Evolutionary conservation across 2,113 vertebrate genomes (phyloP), one percentile per base, ranked within the genome.

Genomic region (Ictalurus furcatus): DNA sequence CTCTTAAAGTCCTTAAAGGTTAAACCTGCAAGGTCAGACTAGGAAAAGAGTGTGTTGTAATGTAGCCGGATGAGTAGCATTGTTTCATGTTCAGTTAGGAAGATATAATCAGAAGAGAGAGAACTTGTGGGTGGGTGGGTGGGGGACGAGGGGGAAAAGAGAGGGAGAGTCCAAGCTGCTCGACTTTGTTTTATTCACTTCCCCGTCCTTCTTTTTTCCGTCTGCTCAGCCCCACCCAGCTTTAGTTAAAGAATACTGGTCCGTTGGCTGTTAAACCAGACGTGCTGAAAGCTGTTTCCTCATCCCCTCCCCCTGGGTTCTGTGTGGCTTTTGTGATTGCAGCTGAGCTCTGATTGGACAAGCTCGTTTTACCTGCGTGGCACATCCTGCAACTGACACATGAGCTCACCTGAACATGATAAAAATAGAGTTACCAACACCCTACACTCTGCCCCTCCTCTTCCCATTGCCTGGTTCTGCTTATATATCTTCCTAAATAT

Each of bases 221-320:
- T 91, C 93, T 91, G 89, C 87, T 87, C 69, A 84, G 92, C 95
- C 94, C 93, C 92, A 92, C 93, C 95, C 94, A 94, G 90, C 85
- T 52, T 91, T 93, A 87, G 93, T 94, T 93, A 95, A 94, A 95
- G 93, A 96, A 94, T 94, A 94, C 92, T 92, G 91, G 94, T 93
- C 87, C 23, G 93, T 95, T 95, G 94, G 94, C 90, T 92, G 95
- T 95, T 95, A 94, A 94, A 95, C 95, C 94, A 94, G 95, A 95
- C 92, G 67, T 92, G 92, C 94, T 92, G 91, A 94, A 91, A 94
- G 90, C 81, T 12, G 85, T 92, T 95, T 95, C 94, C 92, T 92
- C 92, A 89, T 94, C 93, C 94, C 94, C 93, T 93, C 93, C 94
- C 91, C 91, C 94, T 58, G 84, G 69, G 80, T 92, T 92, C 91